Conservation (phyloP, 2,888 invertebrate species). For the Aphidius colemani region DNA sequence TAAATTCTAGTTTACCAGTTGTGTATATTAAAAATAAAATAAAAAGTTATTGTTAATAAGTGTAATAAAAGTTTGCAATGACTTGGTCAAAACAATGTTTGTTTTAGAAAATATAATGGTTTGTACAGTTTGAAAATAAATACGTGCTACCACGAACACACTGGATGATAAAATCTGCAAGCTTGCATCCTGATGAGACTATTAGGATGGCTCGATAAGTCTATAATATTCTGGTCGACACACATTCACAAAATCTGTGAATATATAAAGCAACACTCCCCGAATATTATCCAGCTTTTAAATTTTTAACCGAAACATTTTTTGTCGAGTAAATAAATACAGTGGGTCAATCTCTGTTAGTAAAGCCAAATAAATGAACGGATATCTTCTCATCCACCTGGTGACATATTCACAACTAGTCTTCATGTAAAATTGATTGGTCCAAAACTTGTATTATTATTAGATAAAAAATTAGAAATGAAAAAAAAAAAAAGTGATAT, state of each 20-base stretch:
- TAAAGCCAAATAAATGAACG: too few relatives aligned
- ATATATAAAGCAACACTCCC: too few relatives aligned
- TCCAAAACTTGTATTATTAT: too few relatives aligned
- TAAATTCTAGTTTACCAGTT: too few relatives aligned
- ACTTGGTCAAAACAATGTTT: conserved; percentile 50
- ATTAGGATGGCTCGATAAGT: conserved; percentile 60
- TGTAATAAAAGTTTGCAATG: conserved; percentile 41
- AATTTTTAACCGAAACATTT: too few relatives aligned
- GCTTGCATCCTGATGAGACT: conserved; percentile 60
- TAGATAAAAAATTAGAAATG: too few relatives aligned
- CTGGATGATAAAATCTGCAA: conserved; percentile 58
- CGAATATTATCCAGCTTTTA: too few relatives aligned
- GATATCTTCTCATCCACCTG: conserved; percentile 50
- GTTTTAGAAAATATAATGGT: conserved; percentile 39
- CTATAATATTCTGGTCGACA: conserved; percentile 57
- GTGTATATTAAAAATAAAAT: too few relatives aligned
- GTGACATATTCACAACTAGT: conserved; percentile 36
- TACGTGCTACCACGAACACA: conserved; percentile 40
- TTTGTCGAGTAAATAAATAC: too few relatives aligned
- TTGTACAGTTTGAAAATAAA: conserved; percentile 46
- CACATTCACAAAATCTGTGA: too few relatives aligned
- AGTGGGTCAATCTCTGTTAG: too few relatives aligned
- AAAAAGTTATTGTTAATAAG: too few relatives aligned
- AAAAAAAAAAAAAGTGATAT: conserved; percentile 32
- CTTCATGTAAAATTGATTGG: conserved; percentile 29